Base-by-base conservation (phyloP, 1,140 invertebrate genomes). In the Drosophila pandora region DNA sequence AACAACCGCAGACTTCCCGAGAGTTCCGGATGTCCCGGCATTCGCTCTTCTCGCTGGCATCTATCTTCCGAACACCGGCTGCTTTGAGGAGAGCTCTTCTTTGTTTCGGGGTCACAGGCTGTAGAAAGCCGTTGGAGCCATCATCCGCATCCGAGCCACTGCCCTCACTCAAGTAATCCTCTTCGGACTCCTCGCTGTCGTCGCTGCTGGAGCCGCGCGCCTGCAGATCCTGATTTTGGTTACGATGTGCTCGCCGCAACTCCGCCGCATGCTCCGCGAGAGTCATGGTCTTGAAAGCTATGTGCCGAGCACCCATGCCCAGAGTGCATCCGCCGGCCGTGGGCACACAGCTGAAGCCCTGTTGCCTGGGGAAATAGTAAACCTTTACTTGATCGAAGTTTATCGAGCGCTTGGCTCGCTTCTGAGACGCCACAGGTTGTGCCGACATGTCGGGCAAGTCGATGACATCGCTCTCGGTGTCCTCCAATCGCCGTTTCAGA, bases 261-360 rank as follows among this genome's bases (percentile, higher is more conserved):
- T 98, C 97, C 8, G 95, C 93, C 0, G 96, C 96, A 92, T 99
- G 97, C 91, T 98, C 94, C 5, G 94, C 91, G 58, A 98, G 87
- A 8, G 96, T 93, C 68, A 94, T 93, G 9, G 82, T 87, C 47
- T 90, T 91, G 43, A 94, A 93, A 87, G 96, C 95, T 6, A 94
- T 94, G 90, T 99, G 98, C 60, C 95, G 94, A 62, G 95, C 94
- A 54, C 95, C 95, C 98, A 99, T 99, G n/a, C 98, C 98, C 55
- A 99, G 93, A 8, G 98, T 99, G 37, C 97, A 98, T 25, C 98
- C 98, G 37, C 98, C 98, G 93, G 98, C 97, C 53, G 97, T 98
- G 56, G 98, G 98, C 54, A 99, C 97, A 93, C 98, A 99, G 12
- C 97, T 97, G 92, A 99, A 99, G n/a, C 98, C 98, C 93, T 99